Conservation (phyloP, 1,140 invertebrate species). For the Temnothorax nylanderi region DNA sequence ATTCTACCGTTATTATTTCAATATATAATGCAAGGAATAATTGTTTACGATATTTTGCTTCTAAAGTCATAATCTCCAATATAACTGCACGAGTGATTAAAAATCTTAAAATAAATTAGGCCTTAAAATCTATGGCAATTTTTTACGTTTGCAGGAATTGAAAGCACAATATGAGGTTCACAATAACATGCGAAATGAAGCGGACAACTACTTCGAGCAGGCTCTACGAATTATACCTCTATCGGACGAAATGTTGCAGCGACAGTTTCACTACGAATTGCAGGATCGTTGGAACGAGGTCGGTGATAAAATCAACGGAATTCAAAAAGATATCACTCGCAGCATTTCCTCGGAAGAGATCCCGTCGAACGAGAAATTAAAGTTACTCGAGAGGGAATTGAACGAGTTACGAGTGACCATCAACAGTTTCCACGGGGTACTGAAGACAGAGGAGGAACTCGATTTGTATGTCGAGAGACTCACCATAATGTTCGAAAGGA, state of each 20-base stretch:
- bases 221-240: constrained; percentile 91
- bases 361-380: constrained; percentile 90
- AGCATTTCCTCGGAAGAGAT: constrained; percentile 90
- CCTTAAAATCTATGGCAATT: not conserved
- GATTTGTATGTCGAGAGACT: constrained; percentile 92
- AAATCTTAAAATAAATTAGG: not conserved
- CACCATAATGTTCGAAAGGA: constrained; percentile 90
- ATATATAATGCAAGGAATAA: not conserved
- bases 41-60: not conserved
- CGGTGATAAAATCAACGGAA: constrained; percentile 87
- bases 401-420: constrained; percentile 89
- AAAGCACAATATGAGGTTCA: constrained; percentile 95
- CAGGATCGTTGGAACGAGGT: constrained; percentile 91
- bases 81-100: not conserved
- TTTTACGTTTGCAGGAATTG: constrained; percentile 87
- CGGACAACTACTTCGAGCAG: constrained; percentile 90
- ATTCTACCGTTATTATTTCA: not conserved
- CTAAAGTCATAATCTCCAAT: not conserved
- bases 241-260: constrained; percentile 92
- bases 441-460: constrained; percentile 93
- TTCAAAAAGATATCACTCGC: constrained; percentile 89
- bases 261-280: constrained; percentile 91
- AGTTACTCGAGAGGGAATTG: constrained; percentile 90
- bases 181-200: constrained; percentile 91
- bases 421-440: constrained; percentile 90